phyloP scores from a whole-genome alignment of 2,888 invertebrate species.

The Odontocerum albicorne region DNA sequence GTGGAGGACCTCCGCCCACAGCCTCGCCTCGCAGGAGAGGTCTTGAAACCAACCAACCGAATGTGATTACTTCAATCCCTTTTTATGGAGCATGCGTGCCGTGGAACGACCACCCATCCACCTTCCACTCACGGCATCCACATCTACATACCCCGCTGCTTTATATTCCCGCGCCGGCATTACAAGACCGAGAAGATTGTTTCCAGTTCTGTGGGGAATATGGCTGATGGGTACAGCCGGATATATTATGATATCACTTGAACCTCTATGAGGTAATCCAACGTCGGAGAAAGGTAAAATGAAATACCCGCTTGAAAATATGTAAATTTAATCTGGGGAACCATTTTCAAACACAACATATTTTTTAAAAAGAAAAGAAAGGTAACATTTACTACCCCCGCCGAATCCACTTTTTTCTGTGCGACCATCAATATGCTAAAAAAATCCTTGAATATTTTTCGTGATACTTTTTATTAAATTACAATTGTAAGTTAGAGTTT shows the following conservation, averaged over 20 bases:
- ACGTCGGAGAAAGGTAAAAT: conserved; percentile 2
- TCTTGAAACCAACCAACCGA: conserved; percentile 36
- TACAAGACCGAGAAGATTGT: conserved; percentile 34
- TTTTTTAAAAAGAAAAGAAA: conserved; percentile 12
- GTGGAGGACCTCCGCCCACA: conserved; percentile 4
- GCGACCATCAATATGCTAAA: too few relatives aligned
- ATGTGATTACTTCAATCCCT: conserved; percentile 37
- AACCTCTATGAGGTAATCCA: conserved; percentile 10
- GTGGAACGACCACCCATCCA: conserved; percentile 10
- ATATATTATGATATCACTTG: conserved; percentile 10
- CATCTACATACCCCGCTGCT: conserved; percentile 25
- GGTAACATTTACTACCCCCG: too few relatives aligned
- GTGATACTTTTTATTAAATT: too few relatives aligned
- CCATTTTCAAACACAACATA: conserved; percentile 19
- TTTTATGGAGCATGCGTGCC: conserved; percentile 35
- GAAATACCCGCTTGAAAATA: conserved; percentile 14
- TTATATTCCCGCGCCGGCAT: conserved; percentile 28
- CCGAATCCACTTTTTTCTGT: too few relatives aligned
- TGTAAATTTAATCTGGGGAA: conserved; percentile 25
- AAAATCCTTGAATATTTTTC: too few relatives aligned
- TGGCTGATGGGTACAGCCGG: conserved; percentile 16
- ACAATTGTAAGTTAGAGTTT: too few relatives aligned
- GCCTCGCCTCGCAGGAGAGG: conserved; percentile 19
- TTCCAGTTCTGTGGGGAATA: conserved; percentile 32
- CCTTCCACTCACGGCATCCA: background rate